phyloP scores from a whole-genome alignment of 2,113 vertebrate species.

The Anser cygnoides region DNA sequence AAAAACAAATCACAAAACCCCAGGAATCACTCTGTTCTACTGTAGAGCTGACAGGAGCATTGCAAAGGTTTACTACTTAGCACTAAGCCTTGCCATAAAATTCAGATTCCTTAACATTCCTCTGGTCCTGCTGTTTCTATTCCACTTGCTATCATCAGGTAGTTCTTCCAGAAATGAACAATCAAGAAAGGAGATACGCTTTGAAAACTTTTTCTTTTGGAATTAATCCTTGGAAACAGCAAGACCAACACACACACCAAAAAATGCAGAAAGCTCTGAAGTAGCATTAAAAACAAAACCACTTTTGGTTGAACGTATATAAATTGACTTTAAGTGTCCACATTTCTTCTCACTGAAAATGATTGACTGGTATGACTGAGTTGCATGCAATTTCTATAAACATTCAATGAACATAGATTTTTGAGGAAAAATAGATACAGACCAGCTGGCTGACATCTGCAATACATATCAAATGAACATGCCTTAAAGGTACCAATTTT shows the following conservation, averaged over 20 bases:
- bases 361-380: background rate
- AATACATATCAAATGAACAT: background rate
- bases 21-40: background rate
- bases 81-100: background rate
- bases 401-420: background rate
- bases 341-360: background rate
- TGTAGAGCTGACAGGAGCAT: background rate
- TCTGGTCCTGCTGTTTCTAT: conserved; percentile 1
- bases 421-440: background rate
- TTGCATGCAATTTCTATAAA: background rate
- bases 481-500: background rate
- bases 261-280: background rate
- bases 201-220: background rate
- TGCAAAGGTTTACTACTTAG: background rate
- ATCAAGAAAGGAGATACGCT: background rate
- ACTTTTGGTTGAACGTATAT: background rate
- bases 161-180: background rate
- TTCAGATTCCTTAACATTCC: background rate
- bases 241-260: background rate
- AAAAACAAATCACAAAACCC: background rate
- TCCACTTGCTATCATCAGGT: background rate
- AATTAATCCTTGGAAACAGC: background rate
- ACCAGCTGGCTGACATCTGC: background rate
- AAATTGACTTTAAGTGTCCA: background rate
- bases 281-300: background rate